Evolutionary conservation across 2,113 vertebrate species (phyloP).

Genomic region (Percina caprodes): DNA sequence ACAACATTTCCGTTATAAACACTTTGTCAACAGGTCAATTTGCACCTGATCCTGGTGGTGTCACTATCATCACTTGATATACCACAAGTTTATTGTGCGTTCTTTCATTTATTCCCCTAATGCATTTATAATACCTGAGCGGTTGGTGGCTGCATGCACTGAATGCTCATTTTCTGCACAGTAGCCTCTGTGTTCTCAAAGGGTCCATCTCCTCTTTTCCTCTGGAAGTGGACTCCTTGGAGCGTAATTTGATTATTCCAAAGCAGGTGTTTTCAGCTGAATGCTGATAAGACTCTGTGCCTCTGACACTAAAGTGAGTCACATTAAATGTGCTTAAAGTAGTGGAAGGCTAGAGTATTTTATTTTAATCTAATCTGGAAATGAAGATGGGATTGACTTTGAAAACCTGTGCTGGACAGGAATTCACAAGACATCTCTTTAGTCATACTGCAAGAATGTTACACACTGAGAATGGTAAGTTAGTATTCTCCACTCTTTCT

Average conservation of each 20-base stretch:
- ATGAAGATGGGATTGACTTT: slow-evolving; percentile 57
- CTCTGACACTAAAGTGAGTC: slow-evolving; percentile 57
- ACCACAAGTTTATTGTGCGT: slow-evolving; percentile 35
- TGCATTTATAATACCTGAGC: slow-evolving; percentile 71
- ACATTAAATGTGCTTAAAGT: slow-evolving; percentile 55
- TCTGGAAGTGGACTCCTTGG: slow-evolving; percentile 59
- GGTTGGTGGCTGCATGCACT: slow-evolving; percentile 52
- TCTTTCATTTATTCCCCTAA: slow-evolving; percentile 61
- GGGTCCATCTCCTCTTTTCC: slow-evolving; percentile 53
- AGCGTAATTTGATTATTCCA: slow-evolving; percentile 79
- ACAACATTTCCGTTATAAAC: neutral
- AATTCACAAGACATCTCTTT: slow-evolving; percentile 34
- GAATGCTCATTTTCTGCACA: slow-evolving; percentile 73
- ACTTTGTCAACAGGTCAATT: neutral
- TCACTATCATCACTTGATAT: slow-evolving; percentile 34
- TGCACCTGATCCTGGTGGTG: neutral
- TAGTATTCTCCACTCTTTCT: slow-evolving; percentile 29
- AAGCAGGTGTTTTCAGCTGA: slow-evolving; percentile 80
- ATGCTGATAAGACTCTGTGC: slow-evolving; percentile 72
- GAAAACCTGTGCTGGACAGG: slow-evolving; percentile 38
- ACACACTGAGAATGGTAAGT: neutral
- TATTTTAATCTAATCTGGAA: slow-evolving; percentile 58
- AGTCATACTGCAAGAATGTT: slow-evolving; percentile 11
- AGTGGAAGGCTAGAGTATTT: slow-evolving; percentile 36
- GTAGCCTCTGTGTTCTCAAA: slow-evolving; percentile 62